Conservation (phyloP, 2,888 invertebrate genomes). For the Stenichneumon culpator region DNA sequence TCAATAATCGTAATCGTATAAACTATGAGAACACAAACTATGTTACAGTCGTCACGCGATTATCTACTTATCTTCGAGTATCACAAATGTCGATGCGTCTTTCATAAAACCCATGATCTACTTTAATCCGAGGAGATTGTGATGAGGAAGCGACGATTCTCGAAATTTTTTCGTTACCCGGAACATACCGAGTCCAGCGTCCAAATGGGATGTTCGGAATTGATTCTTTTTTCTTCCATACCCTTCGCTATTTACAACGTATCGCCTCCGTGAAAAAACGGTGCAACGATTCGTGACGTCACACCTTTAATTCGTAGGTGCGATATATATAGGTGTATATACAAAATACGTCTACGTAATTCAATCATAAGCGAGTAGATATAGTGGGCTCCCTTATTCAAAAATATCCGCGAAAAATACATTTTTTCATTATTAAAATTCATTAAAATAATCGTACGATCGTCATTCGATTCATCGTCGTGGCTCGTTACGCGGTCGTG, state of each 20-base stretch:
- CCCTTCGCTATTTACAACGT: conserved; percentile 54
- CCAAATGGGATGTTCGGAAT: too few relatives aligned
- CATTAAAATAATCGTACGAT: conserved; percentile 19
- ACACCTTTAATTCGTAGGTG: too few relatives aligned
- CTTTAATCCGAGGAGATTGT: conserved; percentile 8
- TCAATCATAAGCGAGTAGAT: conserved; percentile 35
- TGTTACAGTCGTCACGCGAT: conserved; percentile 63
- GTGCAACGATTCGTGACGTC: too few relatives aligned
- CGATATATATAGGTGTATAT: conserved; percentile 17
- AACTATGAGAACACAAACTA: conserved; percentile 37
- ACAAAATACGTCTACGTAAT: conserved; percentile 26
- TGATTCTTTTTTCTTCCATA: not conserved
- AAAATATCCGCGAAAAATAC: conserved; percentile 61
- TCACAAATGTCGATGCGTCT: conserved; percentile 72
- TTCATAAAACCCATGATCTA: conserved; percentile 22
- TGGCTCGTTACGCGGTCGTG: not conserved
- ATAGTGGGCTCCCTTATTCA: conserved; percentile 24
- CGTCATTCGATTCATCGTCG: not conserved
- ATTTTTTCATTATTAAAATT: conserved; percentile 47
- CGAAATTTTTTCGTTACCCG: not conserved
- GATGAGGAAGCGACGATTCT: not conserved
- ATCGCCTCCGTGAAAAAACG: not conserved
- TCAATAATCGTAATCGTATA: conserved; percentile 15
- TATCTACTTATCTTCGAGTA: conserved; percentile 76
- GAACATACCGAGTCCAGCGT: not conserved